Base-by-base conservation (phyloP, 2,888 invertebrate species). In the Creontiades dilutus region DNA sequence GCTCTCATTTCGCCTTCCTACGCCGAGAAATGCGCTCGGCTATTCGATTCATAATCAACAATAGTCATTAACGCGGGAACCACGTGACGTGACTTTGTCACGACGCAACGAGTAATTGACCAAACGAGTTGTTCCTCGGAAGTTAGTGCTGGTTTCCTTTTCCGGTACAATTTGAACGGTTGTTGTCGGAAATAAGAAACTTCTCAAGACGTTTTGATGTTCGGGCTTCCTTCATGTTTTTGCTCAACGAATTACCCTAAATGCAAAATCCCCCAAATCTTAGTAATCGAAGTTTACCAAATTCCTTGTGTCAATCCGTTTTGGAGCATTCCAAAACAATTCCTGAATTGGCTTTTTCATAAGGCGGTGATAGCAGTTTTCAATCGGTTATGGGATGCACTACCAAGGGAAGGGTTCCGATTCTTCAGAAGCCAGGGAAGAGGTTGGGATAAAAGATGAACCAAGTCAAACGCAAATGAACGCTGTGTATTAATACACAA, bases 11-110 rank as follows among this genome's bases (percentile, higher is more conserved):
- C 68, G 23, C 19, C 27, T 19, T 23, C 19, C 68, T 68, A 68
- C 68, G 68, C 19, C 23, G 23, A 68, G 68, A 68, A 68, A 68
- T 68, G 68, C 23, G 68, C 68, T 23, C 23, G 68, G 19, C 12
- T 61, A 68, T 68, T 68, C 68, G 68, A 68, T 68, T 68, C 68
- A 68, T 68, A 68, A 68, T 68, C 68, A 68, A 68, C 68, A 27
- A 68, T 23, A 23, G 68, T 68, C 14, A 57, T 57, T 57, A 57
- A 57, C 57, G n/a, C 16, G 57, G 57, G 19, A 57, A 57, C 5
- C 57, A 57, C 57, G 57, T 57, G 57, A 57, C n/a, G 57, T n/a
- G n/a, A 57, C 57, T 57, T 57, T n/a, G n/a, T 57, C 57, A 57
- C 57, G 57, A 57, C 57, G n/a, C 16, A 19, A 14, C 76, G 23